Conservation (phyloP, 2,797 vertebrate species). For the Gymnodraco acuticeps region DNA sequence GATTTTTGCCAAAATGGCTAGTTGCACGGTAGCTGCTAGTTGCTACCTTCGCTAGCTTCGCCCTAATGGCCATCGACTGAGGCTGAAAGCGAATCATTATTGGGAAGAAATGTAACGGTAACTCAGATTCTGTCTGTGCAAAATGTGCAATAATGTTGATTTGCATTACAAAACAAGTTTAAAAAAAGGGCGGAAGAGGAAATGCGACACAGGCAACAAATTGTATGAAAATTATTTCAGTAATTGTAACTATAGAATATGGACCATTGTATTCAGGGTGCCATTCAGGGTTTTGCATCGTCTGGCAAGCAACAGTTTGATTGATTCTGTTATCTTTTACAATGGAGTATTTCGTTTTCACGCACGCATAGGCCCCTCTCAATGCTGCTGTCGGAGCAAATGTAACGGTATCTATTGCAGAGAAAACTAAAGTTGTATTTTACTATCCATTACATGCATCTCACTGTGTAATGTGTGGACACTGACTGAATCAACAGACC, state of each 20-base stretch:
- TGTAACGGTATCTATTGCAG: slow-evolving; percentile 27
- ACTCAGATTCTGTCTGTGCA: not conserved
- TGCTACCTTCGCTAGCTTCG: slow-evolving; percentile 70
- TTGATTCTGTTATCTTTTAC: not conserved
- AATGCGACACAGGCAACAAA: slow-evolving; percentile 43
- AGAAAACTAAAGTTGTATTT: not conserved
- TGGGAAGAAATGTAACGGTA: not conserved
- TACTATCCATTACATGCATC: not conserved
- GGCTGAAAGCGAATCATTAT: not conserved
- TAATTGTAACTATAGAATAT: slow-evolving; percentile 16
- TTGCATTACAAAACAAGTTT: not conserved
- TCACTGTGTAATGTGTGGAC: not conserved
- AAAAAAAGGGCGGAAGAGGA: not conserved
- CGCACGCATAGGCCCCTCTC: slow-evolving; percentile 20
- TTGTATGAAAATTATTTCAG: slow-evolving; percentile 1
- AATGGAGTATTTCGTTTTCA: not conserved
- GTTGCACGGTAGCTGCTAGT: slow-evolving; percentile 64
- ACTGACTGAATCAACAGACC: not conserved
- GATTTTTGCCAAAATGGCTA: slow-evolving; percentile 71
- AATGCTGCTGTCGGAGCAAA: not conserved
- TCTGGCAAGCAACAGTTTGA: slow-evolving; percentile 43
- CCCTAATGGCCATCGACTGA: slow-evolving; percentile 22
- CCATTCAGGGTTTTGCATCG: no score
- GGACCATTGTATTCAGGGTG: not conserved
- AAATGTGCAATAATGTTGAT: not conserved